Conservation (phyloP, 2,113 vertebrate genomes). For the Embiotoca jacksoni region DNA sequence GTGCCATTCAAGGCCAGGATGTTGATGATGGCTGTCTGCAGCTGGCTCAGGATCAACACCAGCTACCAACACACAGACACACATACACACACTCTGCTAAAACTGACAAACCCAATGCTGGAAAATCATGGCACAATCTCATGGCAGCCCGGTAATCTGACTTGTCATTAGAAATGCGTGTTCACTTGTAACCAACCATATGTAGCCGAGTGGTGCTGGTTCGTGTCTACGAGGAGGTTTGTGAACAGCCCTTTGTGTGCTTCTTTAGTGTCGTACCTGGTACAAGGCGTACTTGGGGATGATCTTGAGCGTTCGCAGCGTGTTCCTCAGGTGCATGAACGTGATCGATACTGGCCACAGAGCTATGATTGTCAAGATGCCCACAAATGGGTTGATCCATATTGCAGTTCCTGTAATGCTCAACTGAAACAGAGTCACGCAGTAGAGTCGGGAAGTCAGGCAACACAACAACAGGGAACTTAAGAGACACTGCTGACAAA, state of each 20-base stretch:
- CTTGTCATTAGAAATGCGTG: not conserved
- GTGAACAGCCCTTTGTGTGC: too few species aligned
- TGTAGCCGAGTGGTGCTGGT: too few species aligned
- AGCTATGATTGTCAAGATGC: constrained; percentile 86
- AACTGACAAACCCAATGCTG: not conserved
- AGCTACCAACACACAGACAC: constrained; percentile 78
- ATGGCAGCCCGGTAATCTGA: too few species aligned
- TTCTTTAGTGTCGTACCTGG: constrained; percentile 80
- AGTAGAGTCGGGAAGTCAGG: not conserved
- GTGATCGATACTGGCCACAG: constrained; percentile 90
- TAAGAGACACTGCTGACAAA: too few species aligned
- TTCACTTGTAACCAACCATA: not conserved
- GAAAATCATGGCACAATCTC: not conserved
- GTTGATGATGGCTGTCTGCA: constrained; percentile 89
- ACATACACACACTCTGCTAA: constrained; percentile 13
- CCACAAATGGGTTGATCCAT: constrained; percentile 87
- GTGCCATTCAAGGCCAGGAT: constrained; percentile 79
- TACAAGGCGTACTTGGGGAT: constrained; percentile 91
- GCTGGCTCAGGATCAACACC: constrained; percentile 87
- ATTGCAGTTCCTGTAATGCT: constrained; percentile 80
- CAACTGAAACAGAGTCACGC: constrained; percentile 69
- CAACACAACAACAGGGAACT: too few species aligned
- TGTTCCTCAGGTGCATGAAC: constrained; percentile 86
- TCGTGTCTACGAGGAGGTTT: too few species aligned
- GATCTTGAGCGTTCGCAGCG: constrained; percentile 85